Conservation (phyloP, 2,888 invertebrate genomes). For the Bembecia ichneumoniformis region DNA sequence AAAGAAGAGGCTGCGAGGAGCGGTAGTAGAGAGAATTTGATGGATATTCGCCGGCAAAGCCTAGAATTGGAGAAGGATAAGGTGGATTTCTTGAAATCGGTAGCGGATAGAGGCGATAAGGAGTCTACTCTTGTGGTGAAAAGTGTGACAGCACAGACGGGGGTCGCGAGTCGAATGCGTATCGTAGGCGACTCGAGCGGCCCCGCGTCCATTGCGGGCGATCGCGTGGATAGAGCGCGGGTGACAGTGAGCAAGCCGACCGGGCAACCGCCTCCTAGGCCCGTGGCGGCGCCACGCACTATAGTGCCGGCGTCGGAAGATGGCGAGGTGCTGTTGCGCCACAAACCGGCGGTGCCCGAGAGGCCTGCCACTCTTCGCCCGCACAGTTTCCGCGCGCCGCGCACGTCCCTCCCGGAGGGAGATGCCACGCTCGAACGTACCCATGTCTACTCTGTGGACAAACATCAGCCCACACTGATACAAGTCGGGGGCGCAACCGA, state of each 20-base stretch:
- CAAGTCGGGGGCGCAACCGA: conserved; percentile 54
- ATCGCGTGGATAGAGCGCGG: conserved; percentile 17
- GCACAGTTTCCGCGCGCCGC: conserved; percentile 64
- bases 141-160: conserved; percentile 58
- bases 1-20: conserved; percentile 51
- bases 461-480: conserved; percentile 81
- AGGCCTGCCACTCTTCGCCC: conserved; percentile 79
- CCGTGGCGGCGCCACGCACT: conserved; percentile 63
- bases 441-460: conserved; percentile 81
- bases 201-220: conserved; percentile 43
- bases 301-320: conserved; percentile 38
- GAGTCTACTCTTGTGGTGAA: conserved; percentile 44
- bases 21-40: conserved; percentile 53
- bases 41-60: conserved; percentile 66
- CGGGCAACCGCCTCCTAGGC: conserved; percentile 69
- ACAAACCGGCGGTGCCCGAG: conserved; percentile 87
- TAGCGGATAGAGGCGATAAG: conserved; percentile 19
- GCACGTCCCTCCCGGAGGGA: conserved; percentile 35
- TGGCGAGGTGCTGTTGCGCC: conserved; percentile 67
- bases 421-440: conserved; percentile 74
- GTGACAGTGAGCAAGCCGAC: conserved; percentile 45
- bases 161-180: conserved; percentile 53
- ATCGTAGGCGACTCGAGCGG: conserved; percentile 48
- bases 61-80: conserved; percentile 70
- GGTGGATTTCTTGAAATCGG: conserved; percentile 32